Evolutionary conservation across 2,113 vertebrate genomes (phyloP).

Genomic region (Toxotes chatareus): DNA sequence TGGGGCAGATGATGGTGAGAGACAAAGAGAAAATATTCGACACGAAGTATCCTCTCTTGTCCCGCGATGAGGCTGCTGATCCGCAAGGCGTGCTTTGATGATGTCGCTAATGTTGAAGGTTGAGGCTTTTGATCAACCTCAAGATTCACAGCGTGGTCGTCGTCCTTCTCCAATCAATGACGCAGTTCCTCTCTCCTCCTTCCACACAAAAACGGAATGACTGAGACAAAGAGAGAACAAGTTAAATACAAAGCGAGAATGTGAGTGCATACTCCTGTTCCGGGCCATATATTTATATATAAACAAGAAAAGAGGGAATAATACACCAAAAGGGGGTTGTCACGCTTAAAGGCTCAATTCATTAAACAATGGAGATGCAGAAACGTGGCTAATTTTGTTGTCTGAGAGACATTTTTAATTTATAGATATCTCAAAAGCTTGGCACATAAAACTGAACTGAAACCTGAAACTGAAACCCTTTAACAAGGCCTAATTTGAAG

Average conservation of each 20-base stretch:
- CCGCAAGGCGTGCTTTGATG: conserved; percentile 70
- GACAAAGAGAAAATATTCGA: conserved; percentile 56
- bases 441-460: too few relatives aligned
- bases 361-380: neutral
- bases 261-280: neutral
- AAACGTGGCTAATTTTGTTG: neutral
- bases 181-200: conserved; percentile 62
- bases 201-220: conserved; percentile 77
- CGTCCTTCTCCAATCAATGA: conserved; percentile 76
- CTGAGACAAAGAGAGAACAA: conserved; percentile 23
- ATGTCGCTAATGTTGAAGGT: conserved; percentile 65
- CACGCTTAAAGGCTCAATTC: neutral
- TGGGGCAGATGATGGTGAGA: conserved; percentile 35
- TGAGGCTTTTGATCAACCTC: conserved; percentile 53
- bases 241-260: neutral
- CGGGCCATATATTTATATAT: neutral
- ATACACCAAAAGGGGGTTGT: too few relatives aligned
- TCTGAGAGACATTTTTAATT: neutral
- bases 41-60: conserved; percentile 62
- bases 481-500: too few relatives aligned
- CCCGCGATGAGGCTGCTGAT: conserved; percentile 58
- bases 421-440: too few relatives aligned
- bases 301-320: neutral
- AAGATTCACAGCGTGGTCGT: conserved; percentile 73
- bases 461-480: too few relatives aligned